Evolutionary conservation across 1,140 invertebrate genomes (phyloP), one percentile per base, ranked within the genome.

Genomic region (Batillaria attramentaria): DNA sequence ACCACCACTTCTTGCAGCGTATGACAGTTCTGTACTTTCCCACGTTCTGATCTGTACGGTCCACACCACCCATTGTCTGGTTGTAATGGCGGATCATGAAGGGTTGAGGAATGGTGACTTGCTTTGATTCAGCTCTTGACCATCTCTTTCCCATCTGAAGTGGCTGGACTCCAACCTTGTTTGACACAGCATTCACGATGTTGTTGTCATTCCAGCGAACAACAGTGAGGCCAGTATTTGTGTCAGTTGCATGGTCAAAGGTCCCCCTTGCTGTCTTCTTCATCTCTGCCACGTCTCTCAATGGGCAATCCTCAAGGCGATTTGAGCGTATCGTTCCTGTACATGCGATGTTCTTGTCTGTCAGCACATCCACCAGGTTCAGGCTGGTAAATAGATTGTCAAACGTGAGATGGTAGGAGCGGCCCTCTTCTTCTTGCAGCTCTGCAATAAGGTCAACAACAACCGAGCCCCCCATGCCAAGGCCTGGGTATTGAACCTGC

Each of bases 1-100:
- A 86, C 80, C 86, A 89, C 87, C 85, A 87, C 83, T 89, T 89
- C 74, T 89, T 89, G 62, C 84, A 87, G 41, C 86, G 65, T 33
- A 89, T 87, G 20, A 46, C 37, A 24, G 79, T 62, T 33, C 84
- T 24, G 73, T 89, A 88, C 41, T 84, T 65, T 74, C 79, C 81
- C 77, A 89, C 83, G 70, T 89, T 89, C 66, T 89, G 84, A 72
- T 89, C 86, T 28, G 72, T 41, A 31, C 84, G 78, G 79, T 87
- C 87, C 24, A 88, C 86, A n/a, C 85, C 87, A 6, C 83, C 85
- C 82, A 88, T 87, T 57, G 84, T 80, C 69, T 81, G 20, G 68
- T 86, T 87, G 73, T 84, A 85, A 16, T 75, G 54, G 24, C 82
- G 62, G 35, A 87, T 86, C 10, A 84, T 43, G 46, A 79, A 42